Evolutionary conservation across 2,113 vertebrate species (phyloP), one percentile per base, ranked within the genome.

Genomic region (Lepus europaeus): DNA sequence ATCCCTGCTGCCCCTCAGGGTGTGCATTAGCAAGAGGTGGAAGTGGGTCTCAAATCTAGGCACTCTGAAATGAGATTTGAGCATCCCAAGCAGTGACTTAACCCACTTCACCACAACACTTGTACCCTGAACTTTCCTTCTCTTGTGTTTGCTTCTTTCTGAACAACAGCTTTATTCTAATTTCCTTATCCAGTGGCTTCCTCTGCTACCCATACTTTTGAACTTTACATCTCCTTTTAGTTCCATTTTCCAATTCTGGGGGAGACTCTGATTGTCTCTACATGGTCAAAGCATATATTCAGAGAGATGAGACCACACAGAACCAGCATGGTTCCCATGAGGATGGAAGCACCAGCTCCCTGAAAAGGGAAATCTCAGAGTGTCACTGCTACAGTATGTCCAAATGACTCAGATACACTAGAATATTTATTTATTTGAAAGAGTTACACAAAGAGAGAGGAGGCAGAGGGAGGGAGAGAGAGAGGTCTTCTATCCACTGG

Each of bases 111-210:
- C 17, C 56, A 59, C 56, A 59, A 19, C 56, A 59, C 13, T 19
- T 59, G 56, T 59, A 59, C 56, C 19, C 4, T 59, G 56, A 59
- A 59, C 56, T 59, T 20, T 59, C 68, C 53, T 20, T 78, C 33
- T 61, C 63, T 86, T 87, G 19, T 85, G 39, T 90, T 90, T 95
- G 64, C 72, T 95, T 95, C 56, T 87, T 93, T 72, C 66, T 84
- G n/a, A 59, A 73, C 51, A 78, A 73, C 36, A 91, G 20, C 56
- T 95, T 81, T 85, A 70, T 90, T 89, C 64, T 91, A 90, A 9
- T 74, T 20, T 86, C 59, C 9, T 31, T 76, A 20, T 51, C 53
- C 64, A 72, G 0, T n/a, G 51, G 13, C 74, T 89, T 81, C 83
- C 69, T 91, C 72, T 77, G 53, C 22, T 76, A 63, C 61, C 63